These are phyloP conservation scores for Leptothorax acervorum DNA, from an alignment of 2,888 invertebrate genomes.

Conservation along the genomic window DNA sequence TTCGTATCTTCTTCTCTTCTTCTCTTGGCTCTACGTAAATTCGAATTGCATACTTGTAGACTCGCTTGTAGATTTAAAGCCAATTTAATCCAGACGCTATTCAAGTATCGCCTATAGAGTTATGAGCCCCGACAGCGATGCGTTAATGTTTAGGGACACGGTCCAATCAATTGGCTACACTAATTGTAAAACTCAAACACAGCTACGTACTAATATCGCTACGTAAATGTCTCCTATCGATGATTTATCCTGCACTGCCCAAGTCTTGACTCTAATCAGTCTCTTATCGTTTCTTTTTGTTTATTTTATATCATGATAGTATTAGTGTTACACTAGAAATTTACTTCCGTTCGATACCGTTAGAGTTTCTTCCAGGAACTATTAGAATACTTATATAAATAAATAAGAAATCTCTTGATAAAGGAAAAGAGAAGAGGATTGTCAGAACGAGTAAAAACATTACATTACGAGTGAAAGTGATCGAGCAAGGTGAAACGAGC, in stretches of 20 bases:
- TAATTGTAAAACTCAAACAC: slow-evolving; percentile 11
- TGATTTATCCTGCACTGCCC: background rate
- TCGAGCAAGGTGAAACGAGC: slow-evolving; percentile 8
- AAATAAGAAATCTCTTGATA: background rate
- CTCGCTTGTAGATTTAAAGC: background rate
- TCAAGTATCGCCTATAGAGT: slow-evolving; percentile 16
- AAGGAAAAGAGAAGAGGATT: background rate
- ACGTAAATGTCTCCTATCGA: background rate
- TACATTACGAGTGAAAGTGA: slow-evolving; percentile 43
- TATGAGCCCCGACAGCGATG: background rate
- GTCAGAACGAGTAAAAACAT: slow-evolving; percentile 1
- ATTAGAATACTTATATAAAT: background rate
- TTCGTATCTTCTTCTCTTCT: background rate
- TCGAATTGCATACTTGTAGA: background rate
- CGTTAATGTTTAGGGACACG: slow-evolving; percentile 20
- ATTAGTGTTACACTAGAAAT: background rate
- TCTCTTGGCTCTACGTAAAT: background rate
- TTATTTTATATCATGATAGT: background rate
- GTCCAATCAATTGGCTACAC: slow-evolving; percentile 19
- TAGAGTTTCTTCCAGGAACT: background rate
- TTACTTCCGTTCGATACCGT: background rate
- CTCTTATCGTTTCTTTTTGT: background rate
- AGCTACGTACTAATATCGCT: background rate
- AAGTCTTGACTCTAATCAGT: background rate
- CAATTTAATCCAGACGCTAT: slow-evolving; percentile 22